Evolutionary conservation across 2,888 invertebrate species (phyloP).

Genomic region (Trimorus sp.): DNA sequence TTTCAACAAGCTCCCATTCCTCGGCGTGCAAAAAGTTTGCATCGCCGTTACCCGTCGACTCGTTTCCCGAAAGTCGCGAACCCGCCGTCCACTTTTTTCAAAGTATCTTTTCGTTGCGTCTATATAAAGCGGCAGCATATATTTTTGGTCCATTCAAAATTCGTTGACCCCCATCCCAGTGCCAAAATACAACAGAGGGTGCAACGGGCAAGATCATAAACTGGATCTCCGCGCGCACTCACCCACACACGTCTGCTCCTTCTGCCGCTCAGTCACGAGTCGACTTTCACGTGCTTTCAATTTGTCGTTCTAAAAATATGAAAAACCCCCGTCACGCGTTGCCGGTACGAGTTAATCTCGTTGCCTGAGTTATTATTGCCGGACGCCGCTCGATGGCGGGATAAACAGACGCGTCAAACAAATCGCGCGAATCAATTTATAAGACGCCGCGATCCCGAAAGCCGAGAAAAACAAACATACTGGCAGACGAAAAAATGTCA

Average conservation of each 20-base stretch:
- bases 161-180: conserved; percentile 38
- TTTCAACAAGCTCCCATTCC: too few species aligned
- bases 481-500: too few species aligned
- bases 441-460: conserved; percentile 2
- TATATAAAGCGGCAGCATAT: conserved; percentile 24
- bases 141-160: conserved; percentile 37
- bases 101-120: conserved; percentile 9
- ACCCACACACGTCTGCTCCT: neutral
- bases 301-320: conserved; percentile 71
- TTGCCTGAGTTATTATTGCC: conserved; percentile 3
- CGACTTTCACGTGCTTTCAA: conserved; percentile 71
- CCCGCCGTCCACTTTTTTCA: conserved; percentile 7
- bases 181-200: conserved; percentile 47
- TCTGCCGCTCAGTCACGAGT: conserved; percentile 23
- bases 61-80: neutral
- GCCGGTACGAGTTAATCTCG: conserved; percentile 13
- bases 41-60: too few species aligned
- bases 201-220: conserved; percentile 43
- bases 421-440: conserved; percentile 1
- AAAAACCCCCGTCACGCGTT: conserved; percentile 30
- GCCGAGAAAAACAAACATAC: conserved; percentile 10
- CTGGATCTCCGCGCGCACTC: conserved; percentile 23
- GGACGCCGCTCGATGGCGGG: neutral
- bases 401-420: conserved; percentile 27
- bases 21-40: too few species aligned